Conservation (phyloP, 1,140 invertebrate species). For the Sycophaga agraensis region DNA sequence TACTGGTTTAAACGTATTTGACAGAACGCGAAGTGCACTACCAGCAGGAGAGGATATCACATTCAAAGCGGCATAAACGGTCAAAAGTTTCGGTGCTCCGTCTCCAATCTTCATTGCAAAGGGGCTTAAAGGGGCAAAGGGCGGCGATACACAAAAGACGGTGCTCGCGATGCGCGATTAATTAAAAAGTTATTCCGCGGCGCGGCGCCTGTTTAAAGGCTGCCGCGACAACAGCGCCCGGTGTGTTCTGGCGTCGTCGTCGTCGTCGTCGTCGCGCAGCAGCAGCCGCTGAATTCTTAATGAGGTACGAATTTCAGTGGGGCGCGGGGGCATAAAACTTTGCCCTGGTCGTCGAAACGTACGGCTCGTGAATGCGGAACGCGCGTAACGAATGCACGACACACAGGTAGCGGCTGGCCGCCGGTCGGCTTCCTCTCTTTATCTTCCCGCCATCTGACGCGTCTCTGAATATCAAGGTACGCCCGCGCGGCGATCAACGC, state of each 20-base stretch:
- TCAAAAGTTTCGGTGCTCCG: no score
- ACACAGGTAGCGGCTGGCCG: no score
- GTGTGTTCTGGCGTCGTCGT: background rate
- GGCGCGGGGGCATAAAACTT: conserved; percentile 1
- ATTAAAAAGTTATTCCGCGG: conserved; percentile 8
- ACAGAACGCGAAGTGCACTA: no score
- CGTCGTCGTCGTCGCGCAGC: background rate
- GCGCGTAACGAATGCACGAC: conserved; percentile 11
- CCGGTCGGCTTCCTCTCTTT: background rate
- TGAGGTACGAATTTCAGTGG: conserved; percentile 22
- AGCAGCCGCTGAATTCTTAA: conserved; percentile 20
- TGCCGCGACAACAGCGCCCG: background rate
- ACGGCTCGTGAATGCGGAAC: conserved; percentile 5
- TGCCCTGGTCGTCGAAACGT: background rate
- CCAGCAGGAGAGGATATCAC: no score
- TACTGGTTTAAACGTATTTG: no score
- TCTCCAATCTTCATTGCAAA: no score
- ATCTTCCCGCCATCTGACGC: background rate
- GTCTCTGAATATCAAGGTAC: conserved; percentile 1
- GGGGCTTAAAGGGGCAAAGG: no score
- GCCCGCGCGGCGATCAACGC: background rate
- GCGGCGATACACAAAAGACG: conserved; percentile 1
- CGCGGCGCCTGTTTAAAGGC: background rate
- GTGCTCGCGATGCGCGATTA: background rate
- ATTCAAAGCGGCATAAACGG: no score